Base-by-base conservation (phyloP, 2,888 invertebrate genomes). In the Drosophila multiciliata region DNA sequence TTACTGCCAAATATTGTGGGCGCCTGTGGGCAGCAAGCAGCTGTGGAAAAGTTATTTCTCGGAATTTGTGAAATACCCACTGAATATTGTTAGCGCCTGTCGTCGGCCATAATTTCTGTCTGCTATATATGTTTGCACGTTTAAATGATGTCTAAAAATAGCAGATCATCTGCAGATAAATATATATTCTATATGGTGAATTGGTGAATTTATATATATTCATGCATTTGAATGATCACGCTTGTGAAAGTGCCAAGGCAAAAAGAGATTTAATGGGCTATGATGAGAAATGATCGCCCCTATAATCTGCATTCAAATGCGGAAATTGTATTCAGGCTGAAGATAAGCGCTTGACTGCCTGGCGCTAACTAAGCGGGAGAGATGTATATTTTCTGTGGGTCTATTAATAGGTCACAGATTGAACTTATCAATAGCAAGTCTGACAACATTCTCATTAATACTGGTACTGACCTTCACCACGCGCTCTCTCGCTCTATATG, bases 31-130 rank as follows among this genome's bases (percentile, higher is more conserved):
- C 54, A 23, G 20, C 29, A 45, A 35, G 42, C 23, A 40, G 49
- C 26, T 60, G 64, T 80, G 81, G 68, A 83, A 83, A 83, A 73
- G 45, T 81, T 81, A 62, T 63, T 85, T 82, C 62, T 63, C 62
- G 71, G 75, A 74, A 66, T 65, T 86, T 73, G 63, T 86, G 66
- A 86, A 78, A 54, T 72, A 23, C 54, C 49, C 64, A 38, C 12
- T 15, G 63, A 78, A 63, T 63, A 73, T 86, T 73, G 73, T 87
- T 89, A 86, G 57, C 85, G 83, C 88, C 83, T 85, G 90, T 85
- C 88, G 90, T 66, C 81, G 72, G 69, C 83, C 77, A 89, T 76
- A 70, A 73, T 75, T 64, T 69, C 7, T 36, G 42, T 33, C 45
- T 53, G 29, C 40, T 32, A 29, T 26, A 66, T 61, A 69, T 66